Conservation (phyloP, 2,888 invertebrate species). For the Chironomus riparius region DNA sequence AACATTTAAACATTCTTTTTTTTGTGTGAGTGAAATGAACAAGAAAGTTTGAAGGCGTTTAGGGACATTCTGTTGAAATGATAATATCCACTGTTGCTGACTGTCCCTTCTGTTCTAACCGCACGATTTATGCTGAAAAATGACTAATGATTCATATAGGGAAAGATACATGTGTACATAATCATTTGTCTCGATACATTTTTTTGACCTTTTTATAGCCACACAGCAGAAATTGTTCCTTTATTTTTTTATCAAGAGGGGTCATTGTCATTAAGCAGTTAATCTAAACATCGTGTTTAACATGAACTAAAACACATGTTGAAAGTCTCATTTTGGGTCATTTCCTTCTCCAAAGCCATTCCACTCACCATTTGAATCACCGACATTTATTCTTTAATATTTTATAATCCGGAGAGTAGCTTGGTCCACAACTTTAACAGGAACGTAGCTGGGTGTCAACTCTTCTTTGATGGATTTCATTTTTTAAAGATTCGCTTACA, state of each 20-base stretch:
- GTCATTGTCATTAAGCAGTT: constrained; percentile 9
- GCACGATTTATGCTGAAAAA: background rate
- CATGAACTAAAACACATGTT: constrained; percentile 19
- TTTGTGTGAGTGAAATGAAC: background rate
- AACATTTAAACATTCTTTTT: background rate
- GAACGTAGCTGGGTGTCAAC: too few relatives aligned
- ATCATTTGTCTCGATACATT: background rate
- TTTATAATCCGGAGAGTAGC: background rate
- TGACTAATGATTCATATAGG: background rate
- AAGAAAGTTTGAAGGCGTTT: background rate
- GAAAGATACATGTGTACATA: background rate
- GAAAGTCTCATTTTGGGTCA: background rate
- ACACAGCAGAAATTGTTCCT: background rate
- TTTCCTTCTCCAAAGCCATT: background rate
- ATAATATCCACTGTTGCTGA: background rate
- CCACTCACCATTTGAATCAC: background rate
- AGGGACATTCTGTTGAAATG: background rate
- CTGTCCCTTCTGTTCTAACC: background rate
- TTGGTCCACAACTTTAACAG: too few relatives aligned
- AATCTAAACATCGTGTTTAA: constrained; percentile 24
- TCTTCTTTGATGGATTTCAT: too few relatives aligned
- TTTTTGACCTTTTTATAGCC: background rate
- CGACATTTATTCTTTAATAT: background rate
- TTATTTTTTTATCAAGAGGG: background rate
- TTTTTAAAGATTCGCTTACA: too few relatives aligned